A percentile compares a stretch with the other conserved stretches of the same genome.
phyloP scores from a whole-genome alignment of 1,140 invertebrate species.

The Campoletis sonorensis region DNA sequence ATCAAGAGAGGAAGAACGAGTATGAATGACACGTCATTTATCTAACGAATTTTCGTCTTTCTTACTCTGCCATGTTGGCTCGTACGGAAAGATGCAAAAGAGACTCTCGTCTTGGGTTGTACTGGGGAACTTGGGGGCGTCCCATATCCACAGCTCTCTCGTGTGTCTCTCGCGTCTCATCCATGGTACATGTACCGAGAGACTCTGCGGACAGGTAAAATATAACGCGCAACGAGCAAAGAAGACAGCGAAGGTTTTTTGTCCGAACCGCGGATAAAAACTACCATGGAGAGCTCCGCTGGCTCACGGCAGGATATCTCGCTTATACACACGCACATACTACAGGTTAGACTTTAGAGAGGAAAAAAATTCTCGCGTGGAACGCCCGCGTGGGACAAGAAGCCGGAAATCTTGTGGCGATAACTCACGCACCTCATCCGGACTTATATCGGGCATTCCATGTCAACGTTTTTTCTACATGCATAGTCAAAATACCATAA shows the following conservation, averaged over 20 bases:
- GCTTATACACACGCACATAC: conserved; percentile 12
- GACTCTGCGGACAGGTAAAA: conserved; percentile 62
- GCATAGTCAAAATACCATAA: not conserved
- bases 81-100: not conserved
- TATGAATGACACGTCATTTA: conserved; percentile 70
- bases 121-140: not conserved
- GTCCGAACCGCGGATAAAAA: not conserved
- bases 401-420: conserved; percentile 65
- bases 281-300: conserved; percentile 50
- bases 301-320: conserved; percentile 22
- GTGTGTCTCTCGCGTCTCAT: conserved; percentile 11
- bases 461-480: not conserved
- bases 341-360: not conserved
- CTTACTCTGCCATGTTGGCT: not conserved
- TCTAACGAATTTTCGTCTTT: conserved; percentile 53
- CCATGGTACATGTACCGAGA: conserved; percentile 41
- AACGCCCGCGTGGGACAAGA: conserved; percentile 65
- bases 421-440: conserved; percentile 61
- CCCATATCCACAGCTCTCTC: not conserved
- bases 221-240: conserved; percentile 57
- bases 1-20: conserved; percentile 61
- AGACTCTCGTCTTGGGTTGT: not conserved
- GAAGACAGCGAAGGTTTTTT: conserved; percentile 55
- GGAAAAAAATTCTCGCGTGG: conserved; percentile 34
- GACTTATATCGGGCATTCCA: conserved; percentile 42